phyloP scores from a whole-genome alignment of 2,888 invertebrate species.

The Cerastoderma edule region DNA sequence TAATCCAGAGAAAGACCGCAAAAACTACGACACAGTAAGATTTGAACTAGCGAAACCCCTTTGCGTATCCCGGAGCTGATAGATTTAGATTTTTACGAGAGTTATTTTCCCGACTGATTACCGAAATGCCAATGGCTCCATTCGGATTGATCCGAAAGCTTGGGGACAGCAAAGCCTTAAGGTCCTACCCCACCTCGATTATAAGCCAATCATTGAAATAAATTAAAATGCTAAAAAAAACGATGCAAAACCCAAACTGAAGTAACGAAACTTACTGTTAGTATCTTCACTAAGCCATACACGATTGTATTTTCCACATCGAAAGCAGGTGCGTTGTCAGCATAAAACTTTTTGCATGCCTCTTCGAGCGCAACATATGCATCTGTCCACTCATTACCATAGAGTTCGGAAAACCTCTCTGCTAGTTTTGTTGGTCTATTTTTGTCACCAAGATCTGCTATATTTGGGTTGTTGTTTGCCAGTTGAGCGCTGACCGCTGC shows the following conservation, averaged over 20 bases:
- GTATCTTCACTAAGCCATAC: neutral
- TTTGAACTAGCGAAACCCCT: no score
- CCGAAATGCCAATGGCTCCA: no score
- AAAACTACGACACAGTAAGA: no score
- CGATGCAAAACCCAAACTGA: no score
- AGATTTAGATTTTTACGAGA: neutral
- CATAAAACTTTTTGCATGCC: neutral
- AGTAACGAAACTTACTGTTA: neutral
- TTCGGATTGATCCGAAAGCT: no score
- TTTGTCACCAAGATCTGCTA: conserved; percentile 16
- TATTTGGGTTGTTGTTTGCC: conserved; percentile 15
- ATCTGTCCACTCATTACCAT: conserved; percentile 28
- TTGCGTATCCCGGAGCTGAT: no score
- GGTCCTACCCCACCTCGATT: no score
- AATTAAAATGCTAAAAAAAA: no score
- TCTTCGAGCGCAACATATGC: conserved; percentile 11
- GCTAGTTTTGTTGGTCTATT: conserved; percentile 16
- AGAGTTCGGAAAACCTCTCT: conserved; percentile 7
- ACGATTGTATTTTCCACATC: neutral
- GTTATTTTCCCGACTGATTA: neutral
- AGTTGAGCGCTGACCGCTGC: neutral
- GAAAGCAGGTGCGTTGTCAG: neutral
- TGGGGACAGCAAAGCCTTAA: no score
- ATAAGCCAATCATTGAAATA: no score
- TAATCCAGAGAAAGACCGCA: no score